These are phyloP conservation scores for Opisthograptis luteolata DNA, from an alignment of 2,888 invertebrate genomes.

Conservation along the genomic window DNA sequence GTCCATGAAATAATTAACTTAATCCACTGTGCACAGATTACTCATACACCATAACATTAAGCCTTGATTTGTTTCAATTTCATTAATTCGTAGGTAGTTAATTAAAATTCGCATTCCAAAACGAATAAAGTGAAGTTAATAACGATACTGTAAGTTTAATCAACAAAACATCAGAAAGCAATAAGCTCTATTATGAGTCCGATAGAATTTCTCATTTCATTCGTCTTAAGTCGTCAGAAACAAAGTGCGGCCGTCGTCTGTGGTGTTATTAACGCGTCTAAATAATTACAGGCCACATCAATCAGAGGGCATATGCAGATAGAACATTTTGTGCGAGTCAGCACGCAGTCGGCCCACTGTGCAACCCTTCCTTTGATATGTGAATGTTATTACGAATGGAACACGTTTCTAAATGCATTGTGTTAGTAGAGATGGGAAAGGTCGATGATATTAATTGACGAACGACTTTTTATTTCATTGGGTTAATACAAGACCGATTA, in stretches of 20 bases:
- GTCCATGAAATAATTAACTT: conserved; percentile 57
- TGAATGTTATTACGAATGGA: conserved; percentile 78
- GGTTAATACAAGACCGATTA: not conserved
- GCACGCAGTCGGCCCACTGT: conserved; percentile 75
- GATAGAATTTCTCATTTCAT: conserved; percentile 83
- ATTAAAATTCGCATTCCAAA: conserved; percentile 61
- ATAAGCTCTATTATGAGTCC: conserved; percentile 78
- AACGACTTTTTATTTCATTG: conserved; percentile 11
- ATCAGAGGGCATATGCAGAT: conserved; percentile 82
- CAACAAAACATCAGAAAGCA: conserved; percentile 81
- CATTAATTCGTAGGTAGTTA: conserved; percentile 28
- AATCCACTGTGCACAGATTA: conserved; percentile 48
- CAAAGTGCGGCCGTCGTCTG: conserved; percentile 80
- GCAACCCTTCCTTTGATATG: conserved; percentile 83
- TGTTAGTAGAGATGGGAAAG: conserved; percentile 50
- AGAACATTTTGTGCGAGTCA: conserved; percentile 82
- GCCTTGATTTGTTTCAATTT: conserved; percentile 21
- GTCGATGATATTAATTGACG: conserved; percentile 37
- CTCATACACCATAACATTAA: conserved; percentile 16
- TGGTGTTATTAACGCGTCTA: conserved; percentile 84
- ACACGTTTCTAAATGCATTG: conserved; percentile 57
- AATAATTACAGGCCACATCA: conserved; percentile 85
- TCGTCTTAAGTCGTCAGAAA: conserved; percentile 83
- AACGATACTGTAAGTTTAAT: conserved; percentile 58
- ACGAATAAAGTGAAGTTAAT: conserved; percentile 23